These are phyloP conservation scores for Tricholauxania praeusta DNA, from an alignment of 2,888 invertebrate genomes.

Conservation along the genomic window DNA sequence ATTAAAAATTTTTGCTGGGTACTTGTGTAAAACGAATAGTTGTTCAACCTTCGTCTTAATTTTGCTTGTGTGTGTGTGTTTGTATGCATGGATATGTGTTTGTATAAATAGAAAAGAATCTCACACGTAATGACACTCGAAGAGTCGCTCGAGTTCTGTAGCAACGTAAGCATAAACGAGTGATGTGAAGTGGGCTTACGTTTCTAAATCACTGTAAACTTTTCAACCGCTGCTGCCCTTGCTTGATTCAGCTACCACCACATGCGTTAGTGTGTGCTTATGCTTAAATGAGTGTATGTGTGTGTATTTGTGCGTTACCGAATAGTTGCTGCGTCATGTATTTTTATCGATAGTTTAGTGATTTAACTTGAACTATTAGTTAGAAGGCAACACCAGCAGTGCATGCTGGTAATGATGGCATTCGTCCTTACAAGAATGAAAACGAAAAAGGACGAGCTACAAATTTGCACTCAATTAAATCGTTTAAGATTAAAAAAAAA, in stretches of 20 bases:
- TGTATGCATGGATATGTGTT: neutral
- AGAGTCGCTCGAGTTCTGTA: neutral
- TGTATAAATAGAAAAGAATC: neutral
- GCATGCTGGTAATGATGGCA: too few relatives aligned
- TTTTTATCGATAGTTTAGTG: too few relatives aligned
- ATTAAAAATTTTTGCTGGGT: neutral
- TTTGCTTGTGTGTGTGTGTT: neutral
- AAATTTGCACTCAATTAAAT: too few relatives aligned
- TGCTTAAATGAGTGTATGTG: neutral
- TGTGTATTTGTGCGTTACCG: too few relatives aligned
- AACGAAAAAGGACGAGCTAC: too few relatives aligned
- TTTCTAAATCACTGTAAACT: slow-evolving; percentile 1
- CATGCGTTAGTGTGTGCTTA: neutral
- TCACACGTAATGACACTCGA: neutral
- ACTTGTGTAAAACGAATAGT: slow-evolving; percentile 1
- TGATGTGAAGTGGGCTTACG: slow-evolving; percentile 9
- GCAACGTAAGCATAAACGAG: slow-evolving; percentile 17
- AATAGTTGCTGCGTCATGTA: too few relatives aligned
- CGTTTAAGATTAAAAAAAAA: too few relatives aligned
- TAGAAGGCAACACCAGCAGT: too few relatives aligned
- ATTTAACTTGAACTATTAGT: too few relatives aligned
- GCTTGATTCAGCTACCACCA: neutral
- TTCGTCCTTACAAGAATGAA: too few relatives aligned
- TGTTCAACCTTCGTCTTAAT: slow-evolving; percentile 5
- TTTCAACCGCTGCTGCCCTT: neutral